Percentiles rank a stretch among this genome's conserved stretches.
These are phyloP conservation scores for Callinectes sapidus DNA, from an alignment of 2,888 invertebrate genomes.

Conservation along the genomic window DNA sequence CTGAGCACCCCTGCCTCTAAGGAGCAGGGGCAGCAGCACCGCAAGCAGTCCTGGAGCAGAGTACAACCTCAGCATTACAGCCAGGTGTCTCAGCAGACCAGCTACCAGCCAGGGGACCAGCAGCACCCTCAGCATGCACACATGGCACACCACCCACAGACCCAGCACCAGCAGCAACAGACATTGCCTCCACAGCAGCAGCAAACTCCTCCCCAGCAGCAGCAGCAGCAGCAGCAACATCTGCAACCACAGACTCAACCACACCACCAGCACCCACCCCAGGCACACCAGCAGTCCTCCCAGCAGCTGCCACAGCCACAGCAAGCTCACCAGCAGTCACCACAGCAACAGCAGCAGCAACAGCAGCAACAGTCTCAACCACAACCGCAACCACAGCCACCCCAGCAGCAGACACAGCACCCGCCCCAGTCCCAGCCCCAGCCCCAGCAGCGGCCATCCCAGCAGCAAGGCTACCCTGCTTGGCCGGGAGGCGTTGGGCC, in stretches of 20 bases:
- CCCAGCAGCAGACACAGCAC: slow-evolving; percentile 41
- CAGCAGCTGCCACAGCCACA: slow-evolving; percentile 43
- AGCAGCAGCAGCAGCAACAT: slow-evolving; percentile 40
- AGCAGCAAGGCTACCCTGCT: slow-evolving; percentile 45
- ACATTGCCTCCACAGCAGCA: slow-evolving; percentile 48
- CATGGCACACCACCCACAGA: slow-evolving; percentile 30
- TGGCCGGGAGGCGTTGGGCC: slow-evolving; percentile 54
- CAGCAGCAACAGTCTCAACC: slow-evolving; percentile 42
- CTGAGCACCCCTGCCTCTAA: background rate
- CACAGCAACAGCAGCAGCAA: slow-evolving; percentile 46
- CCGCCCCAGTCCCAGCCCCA: slow-evolving; percentile 23
- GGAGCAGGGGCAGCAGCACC: slow-evolving; percentile 41
- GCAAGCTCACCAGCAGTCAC: slow-evolving; percentile 53
- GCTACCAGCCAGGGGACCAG: slow-evolving; percentile 42
- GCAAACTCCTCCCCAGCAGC: slow-evolving; percentile 46
- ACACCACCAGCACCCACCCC: slow-evolving; percentile 50
- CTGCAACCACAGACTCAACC: slow-evolving; percentile 43
- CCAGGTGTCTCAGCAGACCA: slow-evolving; percentile 36
- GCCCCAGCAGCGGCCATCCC: slow-evolving; percentile 51
- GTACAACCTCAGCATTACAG: slow-evolving; percentile 51
- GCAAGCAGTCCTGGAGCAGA: slow-evolving; percentile 52
- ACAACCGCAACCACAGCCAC: slow-evolving; percentile 23
- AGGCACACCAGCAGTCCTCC: slow-evolving; percentile 43
- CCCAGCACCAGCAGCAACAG: slow-evolving; percentile 44
- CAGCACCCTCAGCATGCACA: slow-evolving; percentile 39